Conservation (phyloP, 2,888 invertebrate species). For the Chymomyza procnemis region DNA sequence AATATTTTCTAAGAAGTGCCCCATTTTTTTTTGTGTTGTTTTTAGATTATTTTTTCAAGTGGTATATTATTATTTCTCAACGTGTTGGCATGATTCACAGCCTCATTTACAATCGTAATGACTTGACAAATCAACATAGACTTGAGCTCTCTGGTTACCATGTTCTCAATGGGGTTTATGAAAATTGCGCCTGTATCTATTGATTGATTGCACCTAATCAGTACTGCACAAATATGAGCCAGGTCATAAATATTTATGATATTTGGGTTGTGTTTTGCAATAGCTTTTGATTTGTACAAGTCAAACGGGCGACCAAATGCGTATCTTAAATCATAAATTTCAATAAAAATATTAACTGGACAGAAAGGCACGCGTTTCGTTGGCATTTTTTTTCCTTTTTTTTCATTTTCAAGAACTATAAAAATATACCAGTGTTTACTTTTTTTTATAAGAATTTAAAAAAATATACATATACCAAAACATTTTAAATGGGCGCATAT, state of each 20-base stretch:
- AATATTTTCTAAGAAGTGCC: no score
- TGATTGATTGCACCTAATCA: conserved; percentile 56
- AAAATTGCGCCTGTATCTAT: neutral
- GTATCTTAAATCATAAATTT: conserved; percentile 50
- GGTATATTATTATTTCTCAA: no score
- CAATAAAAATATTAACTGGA: conserved; percentile 42
- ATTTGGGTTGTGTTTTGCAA: conserved; percentile 17
- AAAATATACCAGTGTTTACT: neutral
- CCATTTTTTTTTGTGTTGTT: no score
- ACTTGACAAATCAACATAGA: neutral
- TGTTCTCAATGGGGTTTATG: neutral
- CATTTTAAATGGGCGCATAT: neutral
- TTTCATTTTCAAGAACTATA: conserved; percentile 9
- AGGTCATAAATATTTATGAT: conserved; percentile 56
- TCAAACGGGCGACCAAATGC: conserved; percentile 6
- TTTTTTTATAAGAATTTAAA: neutral
- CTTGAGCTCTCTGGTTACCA: neutral
- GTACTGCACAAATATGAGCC: conserved; percentile 64
- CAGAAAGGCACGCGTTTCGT: neutral
- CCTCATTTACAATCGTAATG: no score
- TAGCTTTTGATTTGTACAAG: conserved; percentile 30
- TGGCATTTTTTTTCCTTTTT: neutral
- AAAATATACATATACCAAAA: neutral
- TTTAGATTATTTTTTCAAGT: no score
- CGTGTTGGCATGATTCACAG: no score